These are phyloP conservation scores for Stigmatopora argus DNA, from an alignment of 2,113 vertebrate species.

Conservation along the genomic window DNA sequence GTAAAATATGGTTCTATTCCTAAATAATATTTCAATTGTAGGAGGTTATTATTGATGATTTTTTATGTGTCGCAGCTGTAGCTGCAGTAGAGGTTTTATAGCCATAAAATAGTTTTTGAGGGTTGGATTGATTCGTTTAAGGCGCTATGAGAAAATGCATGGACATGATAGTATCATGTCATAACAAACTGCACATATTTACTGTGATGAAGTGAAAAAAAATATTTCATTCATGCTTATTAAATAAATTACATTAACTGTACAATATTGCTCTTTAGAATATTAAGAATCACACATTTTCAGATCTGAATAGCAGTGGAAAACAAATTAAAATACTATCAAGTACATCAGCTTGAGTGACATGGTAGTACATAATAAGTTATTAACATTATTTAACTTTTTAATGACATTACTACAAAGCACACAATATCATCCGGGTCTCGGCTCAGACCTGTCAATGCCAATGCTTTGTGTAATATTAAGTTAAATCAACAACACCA, in stretches of 20 bases:
- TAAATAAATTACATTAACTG: neutral
- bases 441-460: slow-evolving; percentile 25
- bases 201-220: neutral
- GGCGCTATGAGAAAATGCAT: too few relatives aligned
- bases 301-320: neutral
- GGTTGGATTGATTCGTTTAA: too few relatives aligned
- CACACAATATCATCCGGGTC: slow-evolving; percentile 29
- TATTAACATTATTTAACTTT: neutral
- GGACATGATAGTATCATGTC: neutral
- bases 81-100: too few relatives aligned
- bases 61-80: too few relatives aligned
- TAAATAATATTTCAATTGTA: too few relatives aligned
- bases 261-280: neutral
- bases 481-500: neutral
- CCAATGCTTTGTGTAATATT: neutral
- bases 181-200: neutral
- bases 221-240: neutral
- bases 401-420: slow-evolving; percentile 4
- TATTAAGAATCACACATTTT: neutral
- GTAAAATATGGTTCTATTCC: too few relatives aligned
- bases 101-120: too few relatives aligned
- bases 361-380: neutral
- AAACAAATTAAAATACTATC: neutral
- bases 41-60: too few relatives aligned
- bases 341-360: neutral